Evolutionary conservation across 2,797 vertebrate genomes (phyloP), one percentile per base, ranked within the genome.

Genomic region (Lophura swinhoii): DNA sequence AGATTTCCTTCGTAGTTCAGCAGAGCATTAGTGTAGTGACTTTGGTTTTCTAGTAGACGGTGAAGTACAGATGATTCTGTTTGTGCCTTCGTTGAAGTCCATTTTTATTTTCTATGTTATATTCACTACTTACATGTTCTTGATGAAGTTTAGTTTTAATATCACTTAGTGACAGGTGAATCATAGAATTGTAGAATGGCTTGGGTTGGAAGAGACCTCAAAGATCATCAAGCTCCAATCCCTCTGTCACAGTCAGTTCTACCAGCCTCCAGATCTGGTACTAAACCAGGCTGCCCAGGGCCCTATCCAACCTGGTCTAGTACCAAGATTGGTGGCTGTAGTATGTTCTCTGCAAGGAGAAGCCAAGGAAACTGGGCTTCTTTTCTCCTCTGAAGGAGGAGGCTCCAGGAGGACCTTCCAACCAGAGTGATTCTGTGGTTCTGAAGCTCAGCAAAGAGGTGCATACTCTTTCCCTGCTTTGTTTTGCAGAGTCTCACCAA

Each of bases 401-500:
- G 10, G 6, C 28, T 48, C 71, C 11, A 49, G 49, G n/a, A 56
- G 20, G 11, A 23, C 10, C 3, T 91, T 78, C 29, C 21, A 48
- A 0, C 10, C 3, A 3, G 23, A 9, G 6, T 71, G 41, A 26
- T 5, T 41, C 18, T 84, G 37, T 39, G 41, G 12, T 41, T 55
- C 37, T 41, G 28, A 48, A 29, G 71, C 46, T 86, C 37, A 49
- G 33, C 14, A 11, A 8, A 44, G n/a, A n/a, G 15, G 1, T n/a
- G 5, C 0, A 0, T 1, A 48, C 13, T 67, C 41, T 94, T 86
- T 76, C 56, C 6, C 64, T 71, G 31, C 20, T 59, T 15, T 70
- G 22, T 93, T 83, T 90, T 92, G 33, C 96, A 99, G 99, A 99
- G 95, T 99, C 99, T 69, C 99, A 99, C 91, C 99, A 99, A 97